A percentile compares a stretch with the other conserved stretches of the same genome.
These are phyloP conservation scores for Ceyx cyanopectus DNA, from an alignment of 2,113 vertebrate genomes.

Conservation along the genomic window DNA sequence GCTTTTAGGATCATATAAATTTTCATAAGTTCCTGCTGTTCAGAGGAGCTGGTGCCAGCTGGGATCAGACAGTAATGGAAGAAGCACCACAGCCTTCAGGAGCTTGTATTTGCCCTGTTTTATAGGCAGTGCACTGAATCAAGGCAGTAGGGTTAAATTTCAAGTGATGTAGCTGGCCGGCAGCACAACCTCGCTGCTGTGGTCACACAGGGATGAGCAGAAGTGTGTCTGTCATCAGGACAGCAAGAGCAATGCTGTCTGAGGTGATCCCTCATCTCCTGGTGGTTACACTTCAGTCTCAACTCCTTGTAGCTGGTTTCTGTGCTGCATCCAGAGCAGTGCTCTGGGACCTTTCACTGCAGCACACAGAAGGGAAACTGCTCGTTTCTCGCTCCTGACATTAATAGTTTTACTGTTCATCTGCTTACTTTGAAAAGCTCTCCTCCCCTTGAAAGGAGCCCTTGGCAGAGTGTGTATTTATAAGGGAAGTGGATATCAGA, in stretches of 20 bases:
- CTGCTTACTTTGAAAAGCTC: not conserved
- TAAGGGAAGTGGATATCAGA: not conserved
- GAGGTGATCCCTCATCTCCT: not conserved
- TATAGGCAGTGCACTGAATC: not conserved
- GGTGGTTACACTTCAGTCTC: rapidly evolving
- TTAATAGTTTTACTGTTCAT: not conserved
- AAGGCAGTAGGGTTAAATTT: not conserved
- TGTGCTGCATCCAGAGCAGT: not conserved
- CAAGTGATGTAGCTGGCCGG: not conserved
- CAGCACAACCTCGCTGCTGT: not conserved
- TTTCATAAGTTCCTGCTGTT: not conserved
- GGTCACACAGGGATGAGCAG: not conserved
- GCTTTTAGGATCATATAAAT: not conserved
- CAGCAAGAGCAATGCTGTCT: not conserved
- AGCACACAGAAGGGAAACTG: not conserved
- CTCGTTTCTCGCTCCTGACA: rapidly evolving
- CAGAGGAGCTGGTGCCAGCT: not conserved
- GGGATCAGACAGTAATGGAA: not conserved
- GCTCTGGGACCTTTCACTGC: not conserved
- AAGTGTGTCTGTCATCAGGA: not conserved
- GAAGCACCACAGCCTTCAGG: not conserved
- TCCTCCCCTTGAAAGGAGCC: not conserved
- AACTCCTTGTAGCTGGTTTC: not conserved
- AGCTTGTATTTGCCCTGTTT: not conserved
- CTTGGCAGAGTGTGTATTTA: not conserved